Conservation (phyloP, 1,140 invertebrate genomes). For the Nasonia giraulti region DNA sequence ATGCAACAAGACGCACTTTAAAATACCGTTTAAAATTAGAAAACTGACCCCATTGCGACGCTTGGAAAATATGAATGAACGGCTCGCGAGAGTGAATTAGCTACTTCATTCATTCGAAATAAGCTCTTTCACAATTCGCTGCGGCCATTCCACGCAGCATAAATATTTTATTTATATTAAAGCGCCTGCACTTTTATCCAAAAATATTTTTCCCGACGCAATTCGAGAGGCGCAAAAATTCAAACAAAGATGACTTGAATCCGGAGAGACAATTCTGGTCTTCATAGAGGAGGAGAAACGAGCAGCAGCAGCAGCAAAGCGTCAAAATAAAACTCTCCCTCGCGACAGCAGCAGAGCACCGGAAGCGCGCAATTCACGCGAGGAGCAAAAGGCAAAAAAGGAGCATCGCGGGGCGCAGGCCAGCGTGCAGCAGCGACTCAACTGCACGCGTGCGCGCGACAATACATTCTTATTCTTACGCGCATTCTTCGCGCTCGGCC, state of each 20-base stretch:
- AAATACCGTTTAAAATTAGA: constrained; percentile 41
- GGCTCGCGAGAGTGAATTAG: constrained; percentile 9
- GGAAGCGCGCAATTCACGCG: constrained; percentile 45
- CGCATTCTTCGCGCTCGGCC: constrained; percentile 10
- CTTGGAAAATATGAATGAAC: constrained; percentile 47
- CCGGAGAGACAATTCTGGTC: neutral
- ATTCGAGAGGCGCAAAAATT: neutral
- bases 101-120: constrained; percentile 39
- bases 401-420: neutral
- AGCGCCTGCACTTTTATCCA: no score
- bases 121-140: constrained; percentile 3
- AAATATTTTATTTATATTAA: neutral
- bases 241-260: neutral
- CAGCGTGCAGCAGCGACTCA: neutral
- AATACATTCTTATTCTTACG: constrained; percentile 54
- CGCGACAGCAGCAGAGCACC: neutral
- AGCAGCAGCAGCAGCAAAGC: neutral
- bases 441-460: constrained; percentile 16
- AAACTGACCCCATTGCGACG: constrained; percentile 31
- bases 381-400: neutral
- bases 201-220: no score
- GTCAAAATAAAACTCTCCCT: constrained; percentile 34
- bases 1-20: constrained; percentile 28
- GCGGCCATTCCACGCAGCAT: neutral
- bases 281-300: neutral